A percentile compares a stretch with the other conserved stretches of the same genome.
These are phyloP conservation scores for Anabacerthia variegaticeps DNA, from an alignment of 2,797 vertebrate genomes.

Conservation along the genomic window DNA sequence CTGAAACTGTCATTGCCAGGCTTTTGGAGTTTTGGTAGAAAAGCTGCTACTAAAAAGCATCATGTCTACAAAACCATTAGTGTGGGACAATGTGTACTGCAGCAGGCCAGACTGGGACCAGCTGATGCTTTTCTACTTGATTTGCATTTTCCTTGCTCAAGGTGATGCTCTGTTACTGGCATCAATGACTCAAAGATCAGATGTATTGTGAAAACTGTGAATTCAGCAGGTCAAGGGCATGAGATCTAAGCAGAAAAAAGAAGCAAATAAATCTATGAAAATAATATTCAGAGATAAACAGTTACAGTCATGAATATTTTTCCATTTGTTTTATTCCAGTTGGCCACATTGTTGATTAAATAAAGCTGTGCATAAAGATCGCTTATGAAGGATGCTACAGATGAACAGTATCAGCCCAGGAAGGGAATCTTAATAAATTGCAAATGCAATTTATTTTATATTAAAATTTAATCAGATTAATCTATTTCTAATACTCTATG, in stretches of 20 bases:
- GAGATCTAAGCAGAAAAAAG: not conserved
- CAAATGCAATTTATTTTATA: conserved; percentile 15
- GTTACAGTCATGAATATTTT: not conserved
- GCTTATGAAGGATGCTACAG: not conserved
- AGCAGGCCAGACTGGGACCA: conserved; percentile 36
- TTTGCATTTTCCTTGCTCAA: conserved; percentile 68
- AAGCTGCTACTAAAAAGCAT: conserved; percentile 9
- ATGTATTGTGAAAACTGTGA: not conserved
- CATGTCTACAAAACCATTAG: conserved; percentile 33
- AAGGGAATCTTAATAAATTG: conserved; percentile 12
- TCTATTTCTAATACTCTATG: not conserved
- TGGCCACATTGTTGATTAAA: not conserved
- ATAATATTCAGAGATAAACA: not conserved
- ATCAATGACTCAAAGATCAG: conserved; percentile 18
- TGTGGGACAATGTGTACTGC: not conserved
- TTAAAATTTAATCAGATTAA: conserved; percentile 32
- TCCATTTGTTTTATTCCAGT: not conserved
- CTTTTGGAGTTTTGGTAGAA: not conserved
- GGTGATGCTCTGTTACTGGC: conserved; percentile 45
- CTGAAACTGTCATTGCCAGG: not conserved
- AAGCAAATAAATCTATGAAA: not conserved
- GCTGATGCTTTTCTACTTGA: conserved; percentile 65
- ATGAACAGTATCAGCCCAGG: not conserved
- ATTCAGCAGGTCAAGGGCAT: conserved; percentile 7
- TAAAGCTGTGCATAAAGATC: not conserved